Conservation (phyloP, 2,113 vertebrate genomes). For the Catharus bicknelli region DNA sequence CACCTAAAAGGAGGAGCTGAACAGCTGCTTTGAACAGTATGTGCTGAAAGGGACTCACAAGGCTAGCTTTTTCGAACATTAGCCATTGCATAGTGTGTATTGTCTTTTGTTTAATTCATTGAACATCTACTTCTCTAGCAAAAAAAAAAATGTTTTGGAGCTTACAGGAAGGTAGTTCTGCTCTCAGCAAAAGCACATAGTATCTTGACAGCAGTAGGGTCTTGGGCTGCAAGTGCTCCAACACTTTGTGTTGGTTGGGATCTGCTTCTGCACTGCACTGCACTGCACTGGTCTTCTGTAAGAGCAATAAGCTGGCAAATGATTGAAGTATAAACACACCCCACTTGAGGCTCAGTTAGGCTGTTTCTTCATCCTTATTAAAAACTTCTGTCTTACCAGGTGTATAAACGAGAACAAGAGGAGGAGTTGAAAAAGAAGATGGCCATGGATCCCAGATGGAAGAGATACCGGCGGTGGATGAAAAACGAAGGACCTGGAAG, state of each 20-base stretch:
- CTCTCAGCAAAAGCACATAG: background rate
- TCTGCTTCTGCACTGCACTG: background rate
- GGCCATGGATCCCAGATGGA: conserved; percentile 93
- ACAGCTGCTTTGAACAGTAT: background rate
- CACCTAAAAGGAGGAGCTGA: background rate
- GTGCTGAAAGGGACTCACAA: background rate
- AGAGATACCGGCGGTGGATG: conserved; percentile 97
- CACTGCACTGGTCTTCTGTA: background rate
- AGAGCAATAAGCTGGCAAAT: background rate
- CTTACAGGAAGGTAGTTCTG: background rate
- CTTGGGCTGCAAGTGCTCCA: background rate
- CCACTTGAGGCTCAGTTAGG: background rate
- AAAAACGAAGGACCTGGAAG: conserved; percentile 93
- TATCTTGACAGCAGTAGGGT: background rate
- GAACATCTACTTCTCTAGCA: background rate
- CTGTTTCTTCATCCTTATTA: background rate
- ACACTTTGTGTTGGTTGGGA: fast-evolving
- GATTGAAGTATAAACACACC: background rate
- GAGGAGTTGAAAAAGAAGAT: conserved; percentile 95
- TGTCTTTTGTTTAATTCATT: background rate
- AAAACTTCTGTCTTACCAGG: conserved; percentile 61
- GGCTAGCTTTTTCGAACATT: background rate
- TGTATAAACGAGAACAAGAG: conserved; percentile 89
- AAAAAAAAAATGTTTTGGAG: background rate
- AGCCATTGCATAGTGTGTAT: background rate